Evolutionary conservation across 2,113 vertebrate genomes (phyloP).

Genomic region (Elaphurus davidianus): DNA sequence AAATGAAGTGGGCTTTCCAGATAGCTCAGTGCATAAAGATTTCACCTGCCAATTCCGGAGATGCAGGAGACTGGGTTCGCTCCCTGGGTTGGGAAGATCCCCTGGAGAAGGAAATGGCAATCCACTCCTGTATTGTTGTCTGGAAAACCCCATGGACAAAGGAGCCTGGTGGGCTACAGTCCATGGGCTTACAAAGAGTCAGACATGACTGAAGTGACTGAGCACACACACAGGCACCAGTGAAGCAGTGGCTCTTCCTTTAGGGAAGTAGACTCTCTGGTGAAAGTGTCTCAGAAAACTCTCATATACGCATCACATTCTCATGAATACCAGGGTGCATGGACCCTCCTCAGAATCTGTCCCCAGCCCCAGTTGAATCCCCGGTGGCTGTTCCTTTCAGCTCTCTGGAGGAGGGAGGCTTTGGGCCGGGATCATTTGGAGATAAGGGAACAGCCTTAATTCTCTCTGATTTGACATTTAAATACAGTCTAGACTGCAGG

Average conservation of each 20-base stretch:
- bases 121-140: not conserved
- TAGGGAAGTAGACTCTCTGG: not conserved
- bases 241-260: not conserved
- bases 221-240: not conserved
- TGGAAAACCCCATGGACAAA: not conserved
- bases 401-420: not conserved
- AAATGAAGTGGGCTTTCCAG: not conserved
- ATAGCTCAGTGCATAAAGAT: not conserved
- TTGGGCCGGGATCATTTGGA: not conserved
- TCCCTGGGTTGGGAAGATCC: not conserved
- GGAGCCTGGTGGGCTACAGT: not conserved
- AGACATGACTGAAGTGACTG: not conserved
- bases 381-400: not conserved
- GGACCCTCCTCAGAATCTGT: accelerated
- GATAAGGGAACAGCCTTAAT: not conserved
- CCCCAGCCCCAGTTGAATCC: not conserved
- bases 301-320: not conserved
- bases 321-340: accelerated
- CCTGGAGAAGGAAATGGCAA: not conserved
- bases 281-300: not conserved
- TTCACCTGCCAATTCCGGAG: not conserved
- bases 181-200: not conserved
- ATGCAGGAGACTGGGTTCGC: not conserved
- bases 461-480: not conserved
- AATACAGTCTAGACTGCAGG: not conserved